Evolutionary conservation across 2,113 vertebrate species (phyloP), one percentile per base, ranked within the genome.

Genomic region (Bos indicus): DNA sequence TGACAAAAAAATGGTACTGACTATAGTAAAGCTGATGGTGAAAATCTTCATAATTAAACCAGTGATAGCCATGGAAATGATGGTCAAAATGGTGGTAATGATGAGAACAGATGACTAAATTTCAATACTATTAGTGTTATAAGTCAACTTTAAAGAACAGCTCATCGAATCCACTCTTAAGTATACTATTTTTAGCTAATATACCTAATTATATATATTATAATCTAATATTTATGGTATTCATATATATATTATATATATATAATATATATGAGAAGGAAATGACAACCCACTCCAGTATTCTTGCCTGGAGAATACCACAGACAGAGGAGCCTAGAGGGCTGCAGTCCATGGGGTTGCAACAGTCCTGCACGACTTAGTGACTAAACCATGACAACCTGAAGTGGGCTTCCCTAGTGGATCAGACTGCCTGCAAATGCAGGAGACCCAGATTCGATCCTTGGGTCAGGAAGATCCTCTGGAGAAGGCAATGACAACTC

Each of bases 331-430:
- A 67, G 16, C 33, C 33, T 67, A 8, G 64, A 10, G 33, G 62
- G 33, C 64, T 19, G 36, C 33, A 36, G 64, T 10, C 16, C 64
- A 21, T 67, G 7, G 16, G 33, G 64, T 36, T 67, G 16, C 33
- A n/a, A 36, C 64, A 36, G 64, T 67, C 16, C 33, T 0, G 0
- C 33, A 67, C 0, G 33, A 2, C 17, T 67, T 67, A 10, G 2
- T 0, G 0, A 67, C 4, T 67, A 67, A 67, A 67, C 33, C 64
- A 36, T 4, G 8, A 67, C 8, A 19, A 5, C 8, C 16, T 67
- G 33, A 36, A 67, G 0, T 36, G 64, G 16, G 64, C 64, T 36
- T 67, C 64, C 17, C 33, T 36, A 67, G 64, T 19, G 33, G 33
- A 0, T 67, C 64, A 67, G 64, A 67, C 33, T 26, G 64, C 33